These are phyloP conservation scores for Nudaria mundana DNA, from an alignment of 2,888 invertebrate species.

Conservation along the genomic window DNA sequence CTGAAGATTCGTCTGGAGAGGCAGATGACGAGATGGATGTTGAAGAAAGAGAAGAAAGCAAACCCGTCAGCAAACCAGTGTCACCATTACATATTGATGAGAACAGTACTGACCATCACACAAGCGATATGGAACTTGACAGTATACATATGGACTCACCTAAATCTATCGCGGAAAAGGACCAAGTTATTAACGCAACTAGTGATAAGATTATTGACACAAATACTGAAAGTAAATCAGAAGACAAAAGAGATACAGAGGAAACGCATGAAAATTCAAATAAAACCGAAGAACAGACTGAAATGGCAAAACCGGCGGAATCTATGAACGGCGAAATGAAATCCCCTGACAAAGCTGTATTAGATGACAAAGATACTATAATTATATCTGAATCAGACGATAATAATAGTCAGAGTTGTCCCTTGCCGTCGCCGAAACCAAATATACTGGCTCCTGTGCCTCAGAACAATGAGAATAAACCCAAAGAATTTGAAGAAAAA, in stretches of 20 bases:
- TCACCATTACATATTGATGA: slow-evolving; percentile 61
- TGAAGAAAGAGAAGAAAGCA: slow-evolving; percentile 77
- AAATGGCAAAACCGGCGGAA: slow-evolving; percentile 41
- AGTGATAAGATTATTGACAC: slow-evolving; percentile 47
- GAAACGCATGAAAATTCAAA: slow-evolving; percentile 28
- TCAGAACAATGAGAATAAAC: slow-evolving; percentile 53
- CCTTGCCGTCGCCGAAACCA: slow-evolving; percentile 69
- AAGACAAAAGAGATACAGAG: slow-evolving; percentile 28
- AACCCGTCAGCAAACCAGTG: slow-evolving; percentile 61
- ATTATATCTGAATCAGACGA: slow-evolving; percentile 75
- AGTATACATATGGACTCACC: slow-evolving; percentile 76
- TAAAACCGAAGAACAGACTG: neutral
- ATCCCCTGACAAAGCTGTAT: slow-evolving; percentile 48
- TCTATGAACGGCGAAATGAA: slow-evolving; percentile 53
- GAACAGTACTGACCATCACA: slow-evolving; percentile 71
- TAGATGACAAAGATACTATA: slow-evolving; percentile 73
- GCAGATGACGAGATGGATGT: slow-evolving; percentile 86
- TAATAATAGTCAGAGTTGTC: slow-evolving; percentile 75
- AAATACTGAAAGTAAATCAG: slow-evolving; percentile 32
- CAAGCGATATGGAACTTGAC: slow-evolving; percentile 76
- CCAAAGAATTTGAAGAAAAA: slow-evolving; percentile 62
- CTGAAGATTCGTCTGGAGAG: slow-evolving; percentile 84
- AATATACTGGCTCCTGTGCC: slow-evolving; percentile 49
- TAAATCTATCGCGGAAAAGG: slow-evolving; percentile 65
- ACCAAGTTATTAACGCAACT: slow-evolving; percentile 61